Evolutionary conservation across 2,113 vertebrate genomes (phyloP), one percentile per base, ranked within the genome.

Genomic region (Microcebus griseorufus): DNA sequence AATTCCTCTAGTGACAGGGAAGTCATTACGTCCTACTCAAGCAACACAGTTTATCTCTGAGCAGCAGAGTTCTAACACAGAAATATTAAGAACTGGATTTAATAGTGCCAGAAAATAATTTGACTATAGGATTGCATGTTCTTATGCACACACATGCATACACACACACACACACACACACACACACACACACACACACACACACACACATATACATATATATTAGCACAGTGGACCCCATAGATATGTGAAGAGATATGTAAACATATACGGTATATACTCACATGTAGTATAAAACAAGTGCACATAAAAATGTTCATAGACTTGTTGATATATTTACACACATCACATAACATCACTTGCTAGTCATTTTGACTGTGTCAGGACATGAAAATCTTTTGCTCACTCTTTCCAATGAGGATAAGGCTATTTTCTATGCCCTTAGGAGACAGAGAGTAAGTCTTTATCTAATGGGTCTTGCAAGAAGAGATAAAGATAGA

Each of bases 1-100:
- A 23, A 93, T 92, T 95, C 80, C 9, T 90, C 96, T 76, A 51
- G n/a, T 55, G 88, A 85, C 48, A 87, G 95, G 88, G 45, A 94
- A 94, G 53, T 97, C 92, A 97, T 93, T 95, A 92, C 48, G 8
- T 55, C 0, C 23, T 32, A 76, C 51, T 29, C 45, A 92, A 80
- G 53, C 34, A 92, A 85, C 4, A n/a, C 1, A 39, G 10, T 25
- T 87, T 88, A 64, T 25, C 29, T 55, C 23, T 70, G 12, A 89
- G 53, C 16, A 76, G 29, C 16, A 69, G 37, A 85, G 8, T 58
- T 70, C 42, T 39, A 12, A 48, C 29, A 29, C 37, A 81, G 82
- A 91, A 89, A 82, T 89, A 83, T 48, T 76, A 64, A 92, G 18
- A 91, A 55, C 5, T 93, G 0, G 32, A 92, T 89, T 92, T 32